Base-by-base conservation (phyloP, 2,888 invertebrate genomes). In the Drosophila mayaguana region DNA sequence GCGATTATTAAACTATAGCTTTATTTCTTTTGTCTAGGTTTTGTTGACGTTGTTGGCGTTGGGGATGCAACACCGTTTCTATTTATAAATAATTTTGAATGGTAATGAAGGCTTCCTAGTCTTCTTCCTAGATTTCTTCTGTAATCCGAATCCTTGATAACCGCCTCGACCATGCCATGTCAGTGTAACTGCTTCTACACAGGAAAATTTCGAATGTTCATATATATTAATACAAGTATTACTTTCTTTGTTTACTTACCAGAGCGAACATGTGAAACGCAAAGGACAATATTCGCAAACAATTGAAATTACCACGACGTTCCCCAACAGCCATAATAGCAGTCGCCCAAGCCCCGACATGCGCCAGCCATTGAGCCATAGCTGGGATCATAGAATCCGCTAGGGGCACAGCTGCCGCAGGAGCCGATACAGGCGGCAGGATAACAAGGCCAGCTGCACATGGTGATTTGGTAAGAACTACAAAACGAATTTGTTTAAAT, bases 301-400 rank as follows among this genome's bases (percentile, higher is more conserved):
- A 22, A 53, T 38, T 1, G 6, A 22, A 9, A 18, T 40, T 63
- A 82, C 32, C 73, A 83, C 7, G 73, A 43, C 8, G 82, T 75
- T 14, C 80, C 65, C 63, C 80, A 81, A 22, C 51, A 80, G 6
- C 83, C 86, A 9, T 62, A 63, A 46, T 55, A 71, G 0, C 72
- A 69, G 11, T 80, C 77, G 11, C 83, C 77, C 57, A 76, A 69
- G 16, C 74, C 68, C 34, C 57, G 54, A 50, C 59, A 68, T 1
- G 83, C 61, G 12, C 87, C 87, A 45, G 63, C 63, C 50, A 61
- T 70, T 4, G 61, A 12, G 0, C 78, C 83, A 54, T 63, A 83
- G 46, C 61, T 59, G 32, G 83, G 78, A 69, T 86, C 82, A 55
- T 66, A 86, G 42, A 86, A 83, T 0, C 82, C 82, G 42, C 87